A percentile compares a stretch with the other conserved stretches of the same genome.
These are phyloP conservation scores for Dissostichus mawsoni DNA, from an alignment of 2,113 vertebrate genomes.

Conservation along the genomic window DNA sequence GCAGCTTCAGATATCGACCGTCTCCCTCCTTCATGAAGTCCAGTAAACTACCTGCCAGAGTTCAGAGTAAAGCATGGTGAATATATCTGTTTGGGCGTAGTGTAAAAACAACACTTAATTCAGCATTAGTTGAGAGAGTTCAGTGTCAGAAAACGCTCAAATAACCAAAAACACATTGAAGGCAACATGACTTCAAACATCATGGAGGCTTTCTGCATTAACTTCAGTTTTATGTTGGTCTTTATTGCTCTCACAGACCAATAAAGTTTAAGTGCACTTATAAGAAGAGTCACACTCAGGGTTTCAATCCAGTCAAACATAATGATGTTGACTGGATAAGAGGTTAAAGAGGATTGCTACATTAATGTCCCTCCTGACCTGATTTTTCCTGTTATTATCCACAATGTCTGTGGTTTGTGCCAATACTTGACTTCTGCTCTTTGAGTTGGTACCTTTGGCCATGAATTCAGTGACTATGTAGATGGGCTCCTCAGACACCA, in stretches of 20 bases:
- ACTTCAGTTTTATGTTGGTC: neutral
- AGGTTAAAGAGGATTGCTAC: neutral
- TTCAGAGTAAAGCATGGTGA: constrained; percentile 33
- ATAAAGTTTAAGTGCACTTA: neutral
- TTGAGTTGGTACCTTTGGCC: constrained; percentile 89
- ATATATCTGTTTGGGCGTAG: neutral
- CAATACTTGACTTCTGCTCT: neutral
- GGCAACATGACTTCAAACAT: neutral
- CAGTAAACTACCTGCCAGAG: constrained; percentile 90
- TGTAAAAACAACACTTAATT: neutral
- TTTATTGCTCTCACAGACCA: neutral
- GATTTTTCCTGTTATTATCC: neutral
- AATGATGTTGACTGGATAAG: neutral
- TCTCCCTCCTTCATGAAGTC: constrained; percentile 99
- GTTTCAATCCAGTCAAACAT: neutral
- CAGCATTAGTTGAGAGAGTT: neutral
- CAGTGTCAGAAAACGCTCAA: neutral
- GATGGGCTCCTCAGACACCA: constrained; percentile 98
- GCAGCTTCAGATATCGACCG: constrained; percentile 95
- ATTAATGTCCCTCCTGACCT: neutral
- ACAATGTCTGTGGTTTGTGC: neutral
- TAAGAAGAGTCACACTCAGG: neutral
- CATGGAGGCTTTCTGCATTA: neutral
- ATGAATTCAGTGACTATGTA: constrained; percentile 98
- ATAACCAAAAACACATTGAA: neutral